Base-by-base conservation (phyloP, 2,797 vertebrate species). In the Benthosema pterotum region DNA sequence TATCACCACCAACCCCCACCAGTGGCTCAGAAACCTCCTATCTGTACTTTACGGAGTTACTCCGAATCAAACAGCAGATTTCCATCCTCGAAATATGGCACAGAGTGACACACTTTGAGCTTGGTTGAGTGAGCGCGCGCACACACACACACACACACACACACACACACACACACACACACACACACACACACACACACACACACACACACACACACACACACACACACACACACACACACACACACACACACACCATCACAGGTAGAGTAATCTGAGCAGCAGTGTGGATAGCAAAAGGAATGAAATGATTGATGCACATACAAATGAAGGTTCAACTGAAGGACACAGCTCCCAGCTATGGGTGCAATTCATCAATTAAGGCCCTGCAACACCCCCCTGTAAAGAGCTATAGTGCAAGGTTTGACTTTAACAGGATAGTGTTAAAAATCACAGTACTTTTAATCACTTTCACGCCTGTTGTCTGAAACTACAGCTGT, bases 301-400 rank as follows among this genome's bases (percentile, higher is more conserved):
- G 65, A 48, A 71, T 18, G 52, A 82, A 86, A 83, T 89, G 90
- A 92, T 91, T 87, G 91, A 93, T 92, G 87, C 80, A 74, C 54
- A 79, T 81, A 71, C 81, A 76, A 90, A 92, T 91, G 86, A 89
- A 91, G 90, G 89, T 87, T 86, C 87, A 89, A 86, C 82, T 82
- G 86, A 91, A 92, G 89, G 91, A 91, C 91, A 47, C 60, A 75
- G 83, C 72, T 78, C 77, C 56, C 52, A 64, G 78, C 83, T 83
- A 83, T 84, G 71, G 82, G 81, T 72, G 87, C 84, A 80, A 89
- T 92, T 86, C 87, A 90, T 92, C 89, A 93, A 87, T 91, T 91
- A 88, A 38, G 67, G 83, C 75, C 54, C 75, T 76, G 78, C 87
- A 89, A 87, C 83, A 81, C 80, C 76, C 80, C 80, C 60, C 63